Evolutionary conservation across 1,140 invertebrate species (phyloP).

Genomic region (Procambarus virginalis): DNA sequence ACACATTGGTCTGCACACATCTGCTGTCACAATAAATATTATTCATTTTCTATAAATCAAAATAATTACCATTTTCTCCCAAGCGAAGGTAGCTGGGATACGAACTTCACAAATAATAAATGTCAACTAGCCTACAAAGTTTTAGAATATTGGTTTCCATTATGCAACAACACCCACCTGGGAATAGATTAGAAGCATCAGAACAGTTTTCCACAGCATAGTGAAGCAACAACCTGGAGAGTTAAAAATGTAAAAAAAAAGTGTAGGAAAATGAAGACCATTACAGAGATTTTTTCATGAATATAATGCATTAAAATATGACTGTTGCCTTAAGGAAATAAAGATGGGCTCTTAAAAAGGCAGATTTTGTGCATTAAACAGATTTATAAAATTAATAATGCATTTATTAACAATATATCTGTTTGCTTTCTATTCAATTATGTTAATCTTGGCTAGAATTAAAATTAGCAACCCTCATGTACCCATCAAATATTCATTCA

Average conservation of each 20-base stretch:
- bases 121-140: neutral
- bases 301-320: neutral
- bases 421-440: neutral
- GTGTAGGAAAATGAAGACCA: neutral
- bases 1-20: too few relatives aligned
- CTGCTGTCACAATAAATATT: neutral
- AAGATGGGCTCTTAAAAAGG: too few relatives aligned
- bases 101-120: neutral
- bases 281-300: neutral
- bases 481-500: neutral
- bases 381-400: neutral
- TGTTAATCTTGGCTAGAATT: neutral
- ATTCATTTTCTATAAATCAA: neutral
- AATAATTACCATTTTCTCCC: neutral
- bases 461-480: neutral
- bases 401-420: neutral
- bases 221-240: constrained; percentile 10
- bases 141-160: neutral
- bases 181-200: neutral
- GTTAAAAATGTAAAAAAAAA: neutral
- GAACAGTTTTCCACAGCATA: constrained; percentile 9
- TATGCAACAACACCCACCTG: neutral
- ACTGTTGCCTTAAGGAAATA: neutral
- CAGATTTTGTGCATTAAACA: neutral
- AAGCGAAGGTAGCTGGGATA: neutral